phyloP scores from a whole-genome alignment of 2,113 vertebrate genomes.

The Neomonachus schauinslandi region DNA sequence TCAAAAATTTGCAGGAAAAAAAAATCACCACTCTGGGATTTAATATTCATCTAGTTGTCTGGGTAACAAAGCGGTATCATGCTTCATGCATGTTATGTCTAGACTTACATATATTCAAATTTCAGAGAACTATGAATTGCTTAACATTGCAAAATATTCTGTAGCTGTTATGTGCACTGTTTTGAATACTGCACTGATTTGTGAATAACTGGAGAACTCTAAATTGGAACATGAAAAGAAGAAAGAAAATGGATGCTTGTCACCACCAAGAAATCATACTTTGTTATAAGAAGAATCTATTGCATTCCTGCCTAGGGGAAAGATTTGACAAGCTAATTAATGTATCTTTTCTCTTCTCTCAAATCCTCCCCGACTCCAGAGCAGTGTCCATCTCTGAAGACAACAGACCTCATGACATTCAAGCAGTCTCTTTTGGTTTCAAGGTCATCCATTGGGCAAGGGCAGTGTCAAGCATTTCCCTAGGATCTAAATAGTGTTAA shows the following conservation, averaged over 20 bases:
- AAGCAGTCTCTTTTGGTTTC: background rate
- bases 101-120: constrained; percentile 41
- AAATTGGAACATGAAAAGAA: constrained; percentile 66
- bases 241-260: constrained; percentile 53
- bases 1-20: background rate
- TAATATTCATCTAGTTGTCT: constrained; percentile 42
- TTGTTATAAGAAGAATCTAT: constrained; percentile 28
- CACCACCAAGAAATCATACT: constrained; percentile 52
- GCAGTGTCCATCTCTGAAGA: background rate
- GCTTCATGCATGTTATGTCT: constrained; percentile 52
- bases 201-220: constrained; percentile 63
- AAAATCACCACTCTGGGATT: background rate
- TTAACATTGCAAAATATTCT: constrained; percentile 71
- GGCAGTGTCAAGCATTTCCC: background rate
- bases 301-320: background rate
- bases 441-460: background rate
- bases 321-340: constrained; percentile 52
- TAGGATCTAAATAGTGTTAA: background rate
- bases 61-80: background rate
- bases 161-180: background rate
- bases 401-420: background rate
- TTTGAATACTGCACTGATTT: constrained; percentile 64
- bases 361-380: background rate
- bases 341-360: background rate
- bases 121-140: constrained; percentile 34